Evolutionary conservation across 2,113 vertebrate species (phyloP).

Genomic region (Romanogobio albipinnatus): DNA sequence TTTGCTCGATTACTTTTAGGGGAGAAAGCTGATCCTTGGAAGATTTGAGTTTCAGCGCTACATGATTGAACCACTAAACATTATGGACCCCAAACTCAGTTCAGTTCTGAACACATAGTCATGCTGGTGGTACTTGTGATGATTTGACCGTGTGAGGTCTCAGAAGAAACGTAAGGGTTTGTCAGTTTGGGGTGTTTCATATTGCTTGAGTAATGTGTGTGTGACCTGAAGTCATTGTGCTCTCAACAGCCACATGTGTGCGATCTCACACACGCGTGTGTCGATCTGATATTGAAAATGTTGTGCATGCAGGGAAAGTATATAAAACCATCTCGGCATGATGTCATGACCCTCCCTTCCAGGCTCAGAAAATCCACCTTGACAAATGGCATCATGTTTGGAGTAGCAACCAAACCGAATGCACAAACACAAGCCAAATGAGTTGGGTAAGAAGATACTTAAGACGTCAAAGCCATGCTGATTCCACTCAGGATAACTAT

Average conservation of each 20-base stretch:
- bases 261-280: neutral
- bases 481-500: conserved; percentile 49
- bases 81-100: no score
- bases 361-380: conserved; percentile 58
- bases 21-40: no score
- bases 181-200: conserved; percentile 30
- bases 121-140: neutral
- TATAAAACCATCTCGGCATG: conserved; percentile 30
- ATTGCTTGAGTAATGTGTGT: conserved; percentile 1
- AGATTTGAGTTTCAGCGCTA: no score
- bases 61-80: no score
- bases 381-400: conserved; percentile 67
- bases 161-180: conserved; percentile 44
- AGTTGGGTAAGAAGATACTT: conserved; percentile 61
- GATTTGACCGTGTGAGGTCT: conserved; percentile 34
- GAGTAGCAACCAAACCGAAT: conserved; percentile 51
- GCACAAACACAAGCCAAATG: conserved; percentile 62
- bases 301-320: neutral
- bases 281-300: conserved; percentile 28
- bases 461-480: conserved; percentile 42
- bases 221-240: neutral
- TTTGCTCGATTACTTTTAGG: no score
- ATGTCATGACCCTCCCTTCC: conserved; percentile 61
- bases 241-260: conserved; percentile 3
- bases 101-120: neutral